Percentiles rank a stretch among this genome's conserved stretches.
Evolutionary conservation across 2,797 vertebrate species (phyloP).

Genomic region (Mormyrops attenuatus): DNA sequence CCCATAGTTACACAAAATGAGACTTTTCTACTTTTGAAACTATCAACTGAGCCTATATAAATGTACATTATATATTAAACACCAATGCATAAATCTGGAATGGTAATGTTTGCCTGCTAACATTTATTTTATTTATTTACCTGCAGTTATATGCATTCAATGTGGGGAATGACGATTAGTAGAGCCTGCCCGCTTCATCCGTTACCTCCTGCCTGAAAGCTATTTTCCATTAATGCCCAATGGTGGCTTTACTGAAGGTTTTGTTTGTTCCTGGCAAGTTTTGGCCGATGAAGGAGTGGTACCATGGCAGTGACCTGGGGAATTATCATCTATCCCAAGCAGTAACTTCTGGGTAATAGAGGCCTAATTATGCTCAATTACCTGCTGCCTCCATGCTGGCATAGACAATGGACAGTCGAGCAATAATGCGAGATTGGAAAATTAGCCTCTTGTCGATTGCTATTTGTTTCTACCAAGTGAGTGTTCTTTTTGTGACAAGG

Average conservation of each 20-base stretch:
- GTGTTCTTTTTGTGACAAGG: neutral
- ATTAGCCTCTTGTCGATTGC: slow-evolving; percentile 30
- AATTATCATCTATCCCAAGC: slow-evolving; percentile 24
- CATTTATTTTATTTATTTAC: slow-evolving; percentile 9
- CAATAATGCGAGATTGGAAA: slow-evolving; percentile 27
- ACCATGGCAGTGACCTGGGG: slow-evolving; percentile 33
- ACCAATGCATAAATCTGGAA: neutral
- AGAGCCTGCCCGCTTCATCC: neutral
- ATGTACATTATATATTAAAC: slow-evolving; percentile 7
- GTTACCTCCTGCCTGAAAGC: neutral
- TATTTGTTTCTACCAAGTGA: slow-evolving; percentile 16
- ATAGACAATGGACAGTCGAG: slow-evolving; percentile 1
- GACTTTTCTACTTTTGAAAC: neutral
- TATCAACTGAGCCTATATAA: neutral
- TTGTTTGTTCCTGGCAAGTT: neutral
- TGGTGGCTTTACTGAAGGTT: neutral
- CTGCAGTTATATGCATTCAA: neutral
- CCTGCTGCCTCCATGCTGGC: slow-evolving; percentile 29
- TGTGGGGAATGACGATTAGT: neutral
- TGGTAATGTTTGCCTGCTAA: neutral
- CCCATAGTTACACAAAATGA: neutral
- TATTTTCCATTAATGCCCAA: neutral
- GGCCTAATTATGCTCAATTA: slow-evolving; percentile 40
- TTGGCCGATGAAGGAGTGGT: neutral
- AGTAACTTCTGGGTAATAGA: slow-evolving; percentile 14